Evolutionary conservation across 2,113 vertebrate genomes (phyloP).

Genomic region (Leucoraja erinaceus): DNA sequence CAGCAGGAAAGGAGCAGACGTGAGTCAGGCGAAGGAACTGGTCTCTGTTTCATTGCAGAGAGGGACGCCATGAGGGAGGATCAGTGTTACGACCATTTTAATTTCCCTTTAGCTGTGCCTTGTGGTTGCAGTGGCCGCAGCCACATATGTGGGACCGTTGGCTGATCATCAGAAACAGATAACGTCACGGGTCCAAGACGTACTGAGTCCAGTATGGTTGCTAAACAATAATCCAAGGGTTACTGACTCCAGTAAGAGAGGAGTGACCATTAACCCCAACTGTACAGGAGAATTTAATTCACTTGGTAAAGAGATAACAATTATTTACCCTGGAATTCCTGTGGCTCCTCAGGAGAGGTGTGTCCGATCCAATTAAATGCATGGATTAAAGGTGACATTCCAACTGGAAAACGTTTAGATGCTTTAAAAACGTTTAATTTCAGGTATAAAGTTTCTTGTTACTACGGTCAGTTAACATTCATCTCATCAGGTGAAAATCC

Average conservation of each 20-base stretch:
- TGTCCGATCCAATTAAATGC: background rate
- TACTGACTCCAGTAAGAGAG: background rate
- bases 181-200: background rate
- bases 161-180: background rate
- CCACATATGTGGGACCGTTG: background rate
- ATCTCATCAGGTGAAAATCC: background rate
- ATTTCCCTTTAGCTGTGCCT: background rate
- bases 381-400: background rate
- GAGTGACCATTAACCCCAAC: background rate
- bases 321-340: background rate
- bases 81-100: background rate
- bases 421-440: background rate
- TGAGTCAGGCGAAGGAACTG: conserved; percentile 53
- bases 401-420: background rate
- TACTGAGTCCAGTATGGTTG: background rate
- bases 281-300: background rate
- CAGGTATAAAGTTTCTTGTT: background rate
- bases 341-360: background rate
- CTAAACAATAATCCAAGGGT: background rate
- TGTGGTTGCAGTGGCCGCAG: too few species aligned
- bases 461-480: background rate
- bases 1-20: conserved; percentile 90
- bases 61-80: background rate
- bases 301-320: background rate
- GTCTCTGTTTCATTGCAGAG: background rate